phyloP scores from a whole-genome alignment of 2,113 vertebrate species.

The Carettochelys insculpta region DNA sequence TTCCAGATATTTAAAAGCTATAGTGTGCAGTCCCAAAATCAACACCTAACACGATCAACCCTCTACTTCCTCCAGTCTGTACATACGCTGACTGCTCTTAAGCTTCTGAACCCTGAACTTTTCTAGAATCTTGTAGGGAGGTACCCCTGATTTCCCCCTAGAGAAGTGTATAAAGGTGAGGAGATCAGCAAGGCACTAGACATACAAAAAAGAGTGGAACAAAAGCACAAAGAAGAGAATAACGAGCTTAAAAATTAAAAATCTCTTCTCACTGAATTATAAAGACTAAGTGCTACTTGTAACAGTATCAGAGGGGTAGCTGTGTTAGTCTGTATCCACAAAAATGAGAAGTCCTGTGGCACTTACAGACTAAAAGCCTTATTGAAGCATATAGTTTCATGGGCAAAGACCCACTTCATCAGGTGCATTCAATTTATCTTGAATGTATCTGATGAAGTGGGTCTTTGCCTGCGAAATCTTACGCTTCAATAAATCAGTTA shows the following conservation, averaged over 20 bases:
- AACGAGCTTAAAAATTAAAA: neutral
- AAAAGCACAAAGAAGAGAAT: neutral
- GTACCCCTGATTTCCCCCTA: neutral
- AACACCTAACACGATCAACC: neutral
- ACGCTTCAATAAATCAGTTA: no score
- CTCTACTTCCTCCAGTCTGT: neutral
- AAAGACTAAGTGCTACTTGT: neutral
- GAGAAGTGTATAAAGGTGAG: neutral
- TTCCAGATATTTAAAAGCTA: neutral
- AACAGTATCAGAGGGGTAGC: no score
- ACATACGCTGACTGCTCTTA: neutral
- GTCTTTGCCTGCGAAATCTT: no score
- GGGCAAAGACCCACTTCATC: no score
- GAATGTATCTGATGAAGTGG: no score
- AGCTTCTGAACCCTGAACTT: neutral
- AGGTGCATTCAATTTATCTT: no score
- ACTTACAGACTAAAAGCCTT: no score
- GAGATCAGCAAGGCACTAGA: neutral
- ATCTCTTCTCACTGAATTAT: neutral
- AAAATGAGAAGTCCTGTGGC: no score
- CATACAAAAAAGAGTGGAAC: neutral
- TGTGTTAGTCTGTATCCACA: no score
- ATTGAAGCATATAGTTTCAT: no score
- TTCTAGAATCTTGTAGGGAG: neutral
- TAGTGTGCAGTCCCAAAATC: neutral